These are phyloP conservation scores for Cydia fagiglandana DNA, from an alignment of 1,140 invertebrate species.

Conservation along the genomic window DNA sequence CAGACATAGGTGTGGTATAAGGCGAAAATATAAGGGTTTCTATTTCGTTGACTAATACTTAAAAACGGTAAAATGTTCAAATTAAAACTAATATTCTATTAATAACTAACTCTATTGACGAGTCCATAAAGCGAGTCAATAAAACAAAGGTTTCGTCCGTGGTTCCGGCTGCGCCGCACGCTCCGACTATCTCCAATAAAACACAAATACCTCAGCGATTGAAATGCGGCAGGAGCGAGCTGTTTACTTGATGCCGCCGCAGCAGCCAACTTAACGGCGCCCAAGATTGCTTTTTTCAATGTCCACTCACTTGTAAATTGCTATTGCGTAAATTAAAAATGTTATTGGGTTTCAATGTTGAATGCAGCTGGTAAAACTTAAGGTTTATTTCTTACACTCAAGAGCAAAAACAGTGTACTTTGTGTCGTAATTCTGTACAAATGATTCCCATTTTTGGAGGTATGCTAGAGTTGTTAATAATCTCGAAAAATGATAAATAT, in stretches of 20 bases:
- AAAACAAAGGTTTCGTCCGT: slow-evolving; percentile 71
- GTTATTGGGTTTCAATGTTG: slow-evolving; percentile 15
- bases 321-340: slow-evolving; percentile 63
- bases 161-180: slow-evolving; percentile 52
- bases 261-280: slow-evolving; percentile 62
- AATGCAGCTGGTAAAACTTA: neutral
- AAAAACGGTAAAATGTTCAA: too few relatives aligned
- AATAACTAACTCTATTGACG: slow-evolving; percentile 67
- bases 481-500: too few relatives aligned
- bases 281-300: slow-evolving; percentile 76
- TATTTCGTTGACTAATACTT: too few relatives aligned
- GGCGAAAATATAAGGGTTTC: too few relatives aligned
- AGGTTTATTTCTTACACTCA: neutral
- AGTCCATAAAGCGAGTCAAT: slow-evolving; percentile 74
- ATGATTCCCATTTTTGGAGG: neutral
- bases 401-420: neutral
- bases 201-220: slow-evolving; percentile 76
- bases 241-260: slow-evolving; percentile 71
- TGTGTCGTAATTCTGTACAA: slow-evolving; percentile 32
- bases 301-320: slow-evolving; percentile 70
- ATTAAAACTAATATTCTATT: slow-evolving; percentile 49
- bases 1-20: too few relatives aligned
- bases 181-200: slow-evolving; percentile 71
- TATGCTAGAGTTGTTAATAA: neutral
- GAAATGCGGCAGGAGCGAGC: slow-evolving; percentile 74